Base-by-base conservation (phyloP, 1,140 invertebrate genomes). In the Nilaparvata lugens region DNA sequence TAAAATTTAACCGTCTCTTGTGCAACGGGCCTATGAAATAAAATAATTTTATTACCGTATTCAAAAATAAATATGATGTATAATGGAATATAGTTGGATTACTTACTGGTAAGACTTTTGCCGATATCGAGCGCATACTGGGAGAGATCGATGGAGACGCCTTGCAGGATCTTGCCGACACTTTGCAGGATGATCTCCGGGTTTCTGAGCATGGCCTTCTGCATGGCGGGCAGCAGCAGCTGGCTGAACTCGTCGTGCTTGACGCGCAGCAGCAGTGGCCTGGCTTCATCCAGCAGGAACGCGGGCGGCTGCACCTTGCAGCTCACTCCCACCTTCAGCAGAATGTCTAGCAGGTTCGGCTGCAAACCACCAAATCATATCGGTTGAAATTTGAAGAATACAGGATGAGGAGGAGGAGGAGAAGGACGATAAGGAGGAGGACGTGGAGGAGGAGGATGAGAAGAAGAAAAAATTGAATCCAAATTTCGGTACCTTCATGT, bases 171-270 rank as follows among this genome's bases (percentile, higher is more conserved):
- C 23, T 84, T 75, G 7, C 85, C 86, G 42, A 96, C 85, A 48
- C 83, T 85, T 73, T 89, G 81, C 24, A 96, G 80, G 62, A 92
- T 89, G 21, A 92, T 85, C 80, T 98, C 95, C 0, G 95, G 93
- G 74, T 90, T 97, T 58, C 95, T 75, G n/a, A 98, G 75, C 82
- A 97, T 88, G 6, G 91, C 84, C 73, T 94, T 94, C 70, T 94
- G 88, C n/a, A 95, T 71, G 9, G 90, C 83, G 18, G 94, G 93
- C 43, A 93, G 74, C 52, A 98, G 71, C 13, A 76, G 75, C 45
- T 78, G 78, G 69, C 88, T 84, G 63, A 96, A 93, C 51, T 92
- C 88, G 2, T 85, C 80, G 64, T 86, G 80, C 25, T 75, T 79
- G 6, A 93, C 71, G 66, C 81, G 73, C 16, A 75, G 74, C 13